Evolutionary conservation across 2,888 invertebrate species (phyloP).

Genomic region (Deilephila porcellus): DNA sequence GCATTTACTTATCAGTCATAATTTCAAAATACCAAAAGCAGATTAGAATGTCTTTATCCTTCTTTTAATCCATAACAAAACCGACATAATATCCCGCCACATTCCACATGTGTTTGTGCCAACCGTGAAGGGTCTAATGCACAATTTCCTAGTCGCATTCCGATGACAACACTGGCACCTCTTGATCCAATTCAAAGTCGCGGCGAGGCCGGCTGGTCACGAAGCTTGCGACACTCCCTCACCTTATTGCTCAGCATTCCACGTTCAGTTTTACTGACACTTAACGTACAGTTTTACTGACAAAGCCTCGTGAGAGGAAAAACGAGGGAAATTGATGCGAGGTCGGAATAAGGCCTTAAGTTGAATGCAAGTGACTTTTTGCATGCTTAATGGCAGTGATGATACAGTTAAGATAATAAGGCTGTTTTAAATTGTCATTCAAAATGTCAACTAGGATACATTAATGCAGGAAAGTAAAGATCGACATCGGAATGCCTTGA

Average conservation of each 20-base stretch:
- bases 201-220: conserved; percentile 55
- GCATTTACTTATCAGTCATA: too few relatives aligned
- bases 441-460: too few relatives aligned
- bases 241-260: conserved; percentile 33
- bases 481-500: too few relatives aligned
- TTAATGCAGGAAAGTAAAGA: too few relatives aligned
- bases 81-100: not conserved
- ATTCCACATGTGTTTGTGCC: not conserved
- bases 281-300: conserved; percentile 4
- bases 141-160: conserved; percentile 25
- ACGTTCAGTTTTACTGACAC: conserved; percentile 25
- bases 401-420: not conserved
- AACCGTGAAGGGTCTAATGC: not conserved
- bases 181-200: conserved; percentile 44
- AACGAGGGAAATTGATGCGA: conserved; percentile 1
- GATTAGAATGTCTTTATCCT: too few relatives aligned
- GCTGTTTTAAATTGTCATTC: too few relatives aligned
- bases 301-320: not conserved
- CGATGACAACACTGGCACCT: conserved; percentile 18
- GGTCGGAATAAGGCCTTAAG: not conserved
- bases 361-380: not conserved
- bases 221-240: conserved; percentile 45
- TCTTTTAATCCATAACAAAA: too few relatives aligned
- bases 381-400: conserved; percentile 1
- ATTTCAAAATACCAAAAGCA: too few relatives aligned